Evolutionary conservation across 2,888 invertebrate genomes (phyloP), one percentile per base, ranked within the genome.

Genomic region (Mallateleia sp.): DNA sequence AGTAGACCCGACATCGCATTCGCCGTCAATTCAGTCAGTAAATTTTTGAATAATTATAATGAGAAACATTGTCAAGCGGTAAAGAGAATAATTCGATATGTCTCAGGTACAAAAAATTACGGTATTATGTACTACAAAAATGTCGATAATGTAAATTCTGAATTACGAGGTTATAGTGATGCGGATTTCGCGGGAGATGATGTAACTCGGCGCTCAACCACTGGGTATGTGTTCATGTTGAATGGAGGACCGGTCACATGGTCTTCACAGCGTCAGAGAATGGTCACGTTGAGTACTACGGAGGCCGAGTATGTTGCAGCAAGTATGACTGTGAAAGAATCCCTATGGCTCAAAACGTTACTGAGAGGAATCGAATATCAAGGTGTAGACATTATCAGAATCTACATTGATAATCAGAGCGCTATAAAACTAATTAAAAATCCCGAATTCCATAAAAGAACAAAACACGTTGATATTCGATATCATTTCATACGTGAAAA

Each of bases 1-100:
- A 81, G 72, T 20, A 42, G 66, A 66, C 74, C 74, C 9, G 64
- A 66, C 22, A 81, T 72, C 2, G 25, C 42, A 0, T 78, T 22
- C n/a, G 66, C 77, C 0, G 1, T 54, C 5, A 75, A 47, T 62
- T 32, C 22, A 4, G 64, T 75, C 6, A 75, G 75, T 54, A 62
- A 34, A 24, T 75, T 45, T 72, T 18, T 72, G 11, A 28, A 72
- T 20, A 24, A 54, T 42, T 72, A 25, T 15, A 24, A 58, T 25
- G 20, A 45, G 4, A 20, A 18, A 4, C 58, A 58, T 28, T 42
- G 42, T 45, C 25, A 54, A 15, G 62, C 64, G 2, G 7, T 54
- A 4, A 64, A 75, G 15, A 14, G 38, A 2, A 75, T 75, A 25
- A 38, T 75, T 0, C 15, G 25, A 15, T 58, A 75, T 64, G 11